Evolutionary conservation across 2,113 vertebrate genomes (phyloP), one percentile per base, ranked within the genome.

Genomic region (Sciurus niger): DNA sequence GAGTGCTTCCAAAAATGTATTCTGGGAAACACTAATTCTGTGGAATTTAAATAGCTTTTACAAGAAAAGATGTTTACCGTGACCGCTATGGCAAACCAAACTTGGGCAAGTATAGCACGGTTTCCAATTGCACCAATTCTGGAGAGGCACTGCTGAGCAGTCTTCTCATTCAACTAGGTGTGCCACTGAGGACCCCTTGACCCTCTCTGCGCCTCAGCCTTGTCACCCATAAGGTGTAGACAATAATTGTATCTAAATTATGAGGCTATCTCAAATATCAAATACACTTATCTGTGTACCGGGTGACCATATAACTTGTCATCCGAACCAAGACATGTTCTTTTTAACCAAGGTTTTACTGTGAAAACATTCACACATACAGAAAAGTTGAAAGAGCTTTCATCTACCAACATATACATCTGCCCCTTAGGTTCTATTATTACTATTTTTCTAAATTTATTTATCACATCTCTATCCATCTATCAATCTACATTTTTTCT

Each of bases 11-110:
- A 95, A 90, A 95, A 93, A 93, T 85, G 25, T 72, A 58, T 96
- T 93, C 89, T 86, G 32, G 78, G 68, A 96, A 97, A 84, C 10
- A 40, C 34, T 82, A 91, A 85, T 83, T 93, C 46, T 51, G 28
- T 85, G 73, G 43, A 88, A 87, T 84, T 90, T 80, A 93, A 97
- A 84, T 53, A 84, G 24, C n/a, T 86, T 1, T 97, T 79, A 91
- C 53, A 43, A 95, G 73, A 90, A 96, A 91, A 70, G 22, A 8
- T 79, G 58, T 80, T 95, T 93, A 34, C 24, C 89, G 30, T 48
- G 22, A 74, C 83, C 4, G 7, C 58, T 82, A 28, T 53, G 65
- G 79, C 43, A 70, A 84, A 87, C 82, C 60, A 32, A 55, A 70
- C 58, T 32, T 68, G 11, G 7, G 18, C 8, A 86, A 34, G 17